These are phyloP conservation scores for Phoebastria nigripes DNA, from an alignment of 2,797 vertebrate species.

Conservation along the genomic window DNA sequence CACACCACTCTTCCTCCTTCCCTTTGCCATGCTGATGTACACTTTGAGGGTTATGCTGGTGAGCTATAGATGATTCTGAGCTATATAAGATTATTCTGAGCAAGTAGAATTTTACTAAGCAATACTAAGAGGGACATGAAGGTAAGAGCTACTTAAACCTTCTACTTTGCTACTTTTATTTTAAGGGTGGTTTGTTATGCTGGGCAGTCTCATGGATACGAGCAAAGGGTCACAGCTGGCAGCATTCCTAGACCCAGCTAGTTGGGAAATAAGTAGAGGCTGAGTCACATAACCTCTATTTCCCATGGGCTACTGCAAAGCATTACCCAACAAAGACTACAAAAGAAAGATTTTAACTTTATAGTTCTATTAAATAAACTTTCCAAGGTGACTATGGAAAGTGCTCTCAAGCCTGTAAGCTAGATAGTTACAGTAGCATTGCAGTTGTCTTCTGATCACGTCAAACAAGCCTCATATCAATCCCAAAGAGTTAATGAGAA, in stretches of 20 bases:
- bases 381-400: neutral
- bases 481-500: neutral
- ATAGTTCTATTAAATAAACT: neutral
- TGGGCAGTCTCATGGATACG: neutral
- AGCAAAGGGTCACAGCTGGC: neutral
- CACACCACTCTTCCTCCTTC: neutral
- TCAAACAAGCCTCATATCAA: neutral
- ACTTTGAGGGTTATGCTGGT: neutral
- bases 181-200: too few relatives aligned
- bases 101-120: neutral
- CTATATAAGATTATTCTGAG: neutral
- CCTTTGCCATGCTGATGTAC: neutral
- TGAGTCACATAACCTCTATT: neutral
- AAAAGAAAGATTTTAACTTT: neutral
- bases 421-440: fast-evolving
- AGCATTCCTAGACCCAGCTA: neutral
- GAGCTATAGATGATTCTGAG: neutral
- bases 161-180: neutral
- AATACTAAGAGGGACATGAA: neutral
- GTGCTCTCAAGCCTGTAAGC: neutral
- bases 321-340: neutral
- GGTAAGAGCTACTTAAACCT: neutral
- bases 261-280: neutral
- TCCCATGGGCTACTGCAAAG: neutral
- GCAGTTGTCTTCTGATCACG: neutral